Evolutionary conservation across 2,113 vertebrate genomes (phyloP).

Genomic region (Heterocephalus glaber): DNA sequence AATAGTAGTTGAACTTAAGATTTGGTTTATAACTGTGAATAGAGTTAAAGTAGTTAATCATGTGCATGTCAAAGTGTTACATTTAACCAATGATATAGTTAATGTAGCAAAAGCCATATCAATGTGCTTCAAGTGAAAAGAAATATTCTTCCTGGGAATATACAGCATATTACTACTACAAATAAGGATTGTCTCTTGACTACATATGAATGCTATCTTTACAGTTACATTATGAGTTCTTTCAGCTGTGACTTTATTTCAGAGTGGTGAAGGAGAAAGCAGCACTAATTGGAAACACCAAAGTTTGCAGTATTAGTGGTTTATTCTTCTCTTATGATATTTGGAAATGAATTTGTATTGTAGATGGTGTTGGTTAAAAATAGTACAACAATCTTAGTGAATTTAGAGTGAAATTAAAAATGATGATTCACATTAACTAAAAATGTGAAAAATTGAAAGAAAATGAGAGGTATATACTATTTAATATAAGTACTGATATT

Average conservation of each 20-base stretch:
- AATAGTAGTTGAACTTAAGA: neutral
- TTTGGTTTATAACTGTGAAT: neutral
- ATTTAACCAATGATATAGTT: neutral
- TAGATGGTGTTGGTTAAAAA: neutral
- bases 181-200: neutral
- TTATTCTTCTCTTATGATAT: neutral
- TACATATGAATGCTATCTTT: neutral
- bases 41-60: neutral
- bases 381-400: neutral
- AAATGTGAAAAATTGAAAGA: neutral
- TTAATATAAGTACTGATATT: neutral
- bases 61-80: neutral
- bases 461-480: neutral
- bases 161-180: neutral
- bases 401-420: constrained; percentile 30
- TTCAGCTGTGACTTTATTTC: neutral
- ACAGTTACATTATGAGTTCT: neutral
- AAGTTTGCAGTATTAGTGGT: neutral
- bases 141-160: neutral
- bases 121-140: neutral
- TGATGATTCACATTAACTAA: neutral
- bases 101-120: neutral
- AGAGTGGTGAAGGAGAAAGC: neutral
- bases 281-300: neutral
- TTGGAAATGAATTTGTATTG: neutral